Evolutionary conservation across 1,140 invertebrate genomes (phyloP), one percentile per base, ranked within the genome.

Genomic region (Drosophila truncata): DNA sequence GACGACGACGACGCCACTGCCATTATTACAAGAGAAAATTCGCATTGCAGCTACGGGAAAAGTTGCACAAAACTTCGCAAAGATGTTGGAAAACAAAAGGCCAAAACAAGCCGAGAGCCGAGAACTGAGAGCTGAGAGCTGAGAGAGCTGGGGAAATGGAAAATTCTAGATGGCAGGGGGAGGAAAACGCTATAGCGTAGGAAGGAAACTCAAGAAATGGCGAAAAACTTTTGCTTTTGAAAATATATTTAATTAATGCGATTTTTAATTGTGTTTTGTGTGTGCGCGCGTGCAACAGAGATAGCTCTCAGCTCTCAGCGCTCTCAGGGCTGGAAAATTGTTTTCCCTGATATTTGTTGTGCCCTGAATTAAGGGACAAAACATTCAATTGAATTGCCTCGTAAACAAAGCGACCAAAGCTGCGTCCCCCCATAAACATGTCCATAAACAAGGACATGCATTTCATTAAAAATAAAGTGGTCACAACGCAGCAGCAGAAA

Each of bases 191-290:
- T 39, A 27, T 13, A 27, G 25, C 66, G 61, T 52, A 54, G 77
- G 60, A 76, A 23, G 31, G 31, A 83, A 83, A 67, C 74, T 84
- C 78, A 84, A 84, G 84, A 88, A 83, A 87, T 80, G 72, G 85
- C 66, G 47, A 52, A 76, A 84, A 85, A 90, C 69, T 85, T 90
- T 85, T 88, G 77, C 86, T 84, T 88, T 90, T 77, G 72, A 88
- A 88, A 88, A 85, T 90, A 90, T 90, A 90, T 90, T 90, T 90
- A 90, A 90, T 90, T 90, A 90, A 90, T 85, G 85, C 82, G 75
- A 90, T 85, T 85, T 85, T 91, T 82, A 90, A 90, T 82, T 90
- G 78, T 90, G 72, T 83, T 84, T 81, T 33, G 44, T 57, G 42
- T 31, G 59, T 33, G 44, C 50, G 42, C 35, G 59, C 47, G 60